Conservation (phyloP, 1,140 invertebrate species). For the Papilio helenus region DNA sequence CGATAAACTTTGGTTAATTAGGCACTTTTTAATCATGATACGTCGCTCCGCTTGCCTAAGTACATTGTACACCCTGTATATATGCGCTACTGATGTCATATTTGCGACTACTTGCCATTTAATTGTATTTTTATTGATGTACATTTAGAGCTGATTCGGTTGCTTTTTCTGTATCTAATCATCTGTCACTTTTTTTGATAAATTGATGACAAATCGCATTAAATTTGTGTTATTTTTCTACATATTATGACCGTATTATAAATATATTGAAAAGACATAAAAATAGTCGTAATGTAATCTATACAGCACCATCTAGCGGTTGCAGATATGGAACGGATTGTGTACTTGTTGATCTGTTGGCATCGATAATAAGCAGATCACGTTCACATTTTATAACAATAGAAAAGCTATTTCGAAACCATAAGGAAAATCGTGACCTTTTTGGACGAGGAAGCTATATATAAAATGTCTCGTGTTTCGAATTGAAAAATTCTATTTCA, state of each 20-base stretch:
- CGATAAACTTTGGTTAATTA: slow-evolving; percentile 53
- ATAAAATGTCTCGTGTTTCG: slow-evolving; percentile 46
- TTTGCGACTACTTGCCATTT: slow-evolving; percentile 56
- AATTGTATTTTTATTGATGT: slow-evolving; percentile 51
- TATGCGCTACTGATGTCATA: slow-evolving; percentile 57
- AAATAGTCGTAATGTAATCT: neutral
- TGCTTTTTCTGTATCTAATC: slow-evolving; percentile 35
- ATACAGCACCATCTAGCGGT: neutral
- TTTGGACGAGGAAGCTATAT: slow-evolving; percentile 47
- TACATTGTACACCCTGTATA: slow-evolving; percentile 52
- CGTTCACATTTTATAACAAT: slow-evolving; percentile 47
- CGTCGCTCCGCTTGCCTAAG: slow-evolving; percentile 55
- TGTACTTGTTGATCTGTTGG: neutral
- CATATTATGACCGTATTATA: neutral
- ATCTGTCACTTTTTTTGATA: neutral
- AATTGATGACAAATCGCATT: neutral
- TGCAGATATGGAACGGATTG: neutral
- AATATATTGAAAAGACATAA: neutral
- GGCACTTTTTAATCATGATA: slow-evolving; percentile 57
- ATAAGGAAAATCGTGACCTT: slow-evolving; percentile 46
- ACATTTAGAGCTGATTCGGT: slow-evolving; percentile 43
- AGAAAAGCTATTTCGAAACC: slow-evolving; percentile 46
- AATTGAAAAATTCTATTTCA: slow-evolving; percentile 39
- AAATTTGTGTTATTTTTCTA: neutral
- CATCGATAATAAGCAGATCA: slow-evolving; percentile 33